Percentiles rank a stretch among this genome's conserved stretches.
phyloP scores from a whole-genome alignment of 2,797 vertebrate species.

The Sarcophilus harrisii region DNA sequence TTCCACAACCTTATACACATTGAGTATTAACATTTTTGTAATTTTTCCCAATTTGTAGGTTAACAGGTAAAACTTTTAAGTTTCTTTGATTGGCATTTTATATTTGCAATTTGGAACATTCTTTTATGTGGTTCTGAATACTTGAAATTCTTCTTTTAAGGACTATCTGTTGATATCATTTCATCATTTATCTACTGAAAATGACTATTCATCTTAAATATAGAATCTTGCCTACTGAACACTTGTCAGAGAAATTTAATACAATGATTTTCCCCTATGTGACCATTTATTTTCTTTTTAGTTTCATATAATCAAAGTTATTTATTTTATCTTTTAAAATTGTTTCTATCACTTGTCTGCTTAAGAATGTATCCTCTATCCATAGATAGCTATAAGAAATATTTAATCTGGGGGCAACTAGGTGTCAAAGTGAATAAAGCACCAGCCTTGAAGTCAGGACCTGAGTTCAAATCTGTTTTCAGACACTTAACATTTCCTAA shows the following conservation, averaged over 20 bases:
- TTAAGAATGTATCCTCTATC: neutral
- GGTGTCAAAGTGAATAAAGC: no score
- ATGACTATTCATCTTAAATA: neutral
- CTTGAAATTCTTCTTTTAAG: neutral
- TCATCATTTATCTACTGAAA: neutral
- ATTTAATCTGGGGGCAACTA: no score
- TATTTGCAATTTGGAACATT: neutral
- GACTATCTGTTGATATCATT: neutral
- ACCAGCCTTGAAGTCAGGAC: no score
- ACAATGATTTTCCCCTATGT: neutral
- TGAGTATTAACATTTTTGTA: neutral
- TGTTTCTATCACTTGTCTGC: neutral
- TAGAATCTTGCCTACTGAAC: neutral
- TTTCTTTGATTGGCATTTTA: neutral
- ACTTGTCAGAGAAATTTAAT: neutral
- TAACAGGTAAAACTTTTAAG: neutral
- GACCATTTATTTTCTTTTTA: neutral
- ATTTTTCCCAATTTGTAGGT: neutral
- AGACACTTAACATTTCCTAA: no score
- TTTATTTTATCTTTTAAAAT: neutral
- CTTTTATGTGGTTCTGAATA: no score
- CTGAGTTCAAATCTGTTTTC: no score
- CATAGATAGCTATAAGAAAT: neutral
- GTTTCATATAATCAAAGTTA: neutral
- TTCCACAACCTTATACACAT: neutral